phyloP scores from a whole-genome alignment of 2,797 vertebrate species.

The Chlorospingus flavigularis region DNA sequence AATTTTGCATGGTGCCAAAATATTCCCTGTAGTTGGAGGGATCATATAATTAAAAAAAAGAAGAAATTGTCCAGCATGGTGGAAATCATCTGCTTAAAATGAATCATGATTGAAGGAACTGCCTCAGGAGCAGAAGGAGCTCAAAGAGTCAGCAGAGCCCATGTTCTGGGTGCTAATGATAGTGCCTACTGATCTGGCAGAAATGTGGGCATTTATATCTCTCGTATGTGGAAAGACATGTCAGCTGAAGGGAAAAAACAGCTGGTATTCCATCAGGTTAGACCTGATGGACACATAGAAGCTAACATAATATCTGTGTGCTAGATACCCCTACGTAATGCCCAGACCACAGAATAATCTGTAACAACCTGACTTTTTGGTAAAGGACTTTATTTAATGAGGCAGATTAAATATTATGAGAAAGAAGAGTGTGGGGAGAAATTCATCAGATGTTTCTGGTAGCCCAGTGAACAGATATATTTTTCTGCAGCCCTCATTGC shows the following conservation, averaged over 20 bases:
- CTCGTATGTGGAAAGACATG: neutral
- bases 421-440: neutral
- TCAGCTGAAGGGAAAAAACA: neutral
- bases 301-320: neutral
- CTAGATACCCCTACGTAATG: neutral
- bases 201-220: neutral
- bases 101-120: neutral
- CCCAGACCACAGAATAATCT: neutral
- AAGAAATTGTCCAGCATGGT: neutral
- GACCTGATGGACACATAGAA: neutral
- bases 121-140: neutral
- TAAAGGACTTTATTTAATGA: neutral
- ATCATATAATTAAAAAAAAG: neutral
- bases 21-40: neutral
- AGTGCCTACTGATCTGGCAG: neutral
- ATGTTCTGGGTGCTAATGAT: neutral
- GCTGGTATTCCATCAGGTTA: neutral
- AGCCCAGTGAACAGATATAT: neutral
- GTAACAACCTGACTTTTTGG: neutral
- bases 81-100: constrained; percentile 34
- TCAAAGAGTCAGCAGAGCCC: neutral
- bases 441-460: neutral
- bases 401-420: neutral
- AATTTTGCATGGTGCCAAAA: neutral
- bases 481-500: neutral